A percentile compares a stretch with the other conserved stretches of the same genome.
Evolutionary conservation across 2,797 vertebrate genomes (phyloP).

Genomic region (Notoglanidium macrostoma): DNA sequence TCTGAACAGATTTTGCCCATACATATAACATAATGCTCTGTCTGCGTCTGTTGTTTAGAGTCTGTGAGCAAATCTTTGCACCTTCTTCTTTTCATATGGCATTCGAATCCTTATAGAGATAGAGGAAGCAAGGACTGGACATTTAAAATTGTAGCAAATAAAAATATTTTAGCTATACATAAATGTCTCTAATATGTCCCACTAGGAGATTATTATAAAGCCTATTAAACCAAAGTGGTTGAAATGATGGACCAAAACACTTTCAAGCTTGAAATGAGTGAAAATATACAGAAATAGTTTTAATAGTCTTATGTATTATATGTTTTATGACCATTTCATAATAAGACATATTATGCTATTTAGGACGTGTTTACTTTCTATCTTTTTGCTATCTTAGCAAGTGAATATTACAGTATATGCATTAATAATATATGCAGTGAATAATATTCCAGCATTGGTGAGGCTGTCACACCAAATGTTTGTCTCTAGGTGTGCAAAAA

Average conservation of each 20-base stretch:
- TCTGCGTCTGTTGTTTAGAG: not conserved
- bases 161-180: not conserved
- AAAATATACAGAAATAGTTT: not conserved
- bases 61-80: not conserved
- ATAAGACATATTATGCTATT: not conserved
- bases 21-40: not conserved
- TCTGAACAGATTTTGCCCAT: not conserved
- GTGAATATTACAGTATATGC: not conserved
- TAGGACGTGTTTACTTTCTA: too few relatives aligned
- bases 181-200: not conserved
- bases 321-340: not conserved
- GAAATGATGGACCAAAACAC: not conserved
- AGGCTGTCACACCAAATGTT: not conserved
- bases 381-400: not conserved
- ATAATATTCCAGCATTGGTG: not conserved
- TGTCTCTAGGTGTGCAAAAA: not conserved
- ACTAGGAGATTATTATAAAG: not conserved
- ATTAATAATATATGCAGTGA: not conserved
- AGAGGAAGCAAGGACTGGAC: not conserved
- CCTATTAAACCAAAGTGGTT: not conserved
- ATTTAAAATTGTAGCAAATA: not conserved
- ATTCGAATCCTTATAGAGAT: not conserved
- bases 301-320: not conserved
- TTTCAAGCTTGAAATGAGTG: not conserved
- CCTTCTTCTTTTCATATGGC: not conserved